Evolutionary conservation across 2,113 vertebrate species (phyloP).

Genomic region (Cyanoderma ruficeps): DNA sequence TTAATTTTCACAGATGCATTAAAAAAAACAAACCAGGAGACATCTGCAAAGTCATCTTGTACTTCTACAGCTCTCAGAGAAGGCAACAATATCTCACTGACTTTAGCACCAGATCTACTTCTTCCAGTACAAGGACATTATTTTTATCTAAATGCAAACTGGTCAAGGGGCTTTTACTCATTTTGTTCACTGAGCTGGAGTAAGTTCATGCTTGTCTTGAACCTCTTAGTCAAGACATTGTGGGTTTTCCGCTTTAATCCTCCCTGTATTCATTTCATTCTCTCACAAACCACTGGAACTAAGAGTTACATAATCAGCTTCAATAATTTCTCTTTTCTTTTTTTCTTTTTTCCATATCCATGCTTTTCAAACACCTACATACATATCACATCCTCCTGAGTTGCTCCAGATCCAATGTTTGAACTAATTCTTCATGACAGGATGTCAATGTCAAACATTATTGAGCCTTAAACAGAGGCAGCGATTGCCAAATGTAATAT

Average conservation of each 20-base stretch:
- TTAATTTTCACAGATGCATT: background rate
- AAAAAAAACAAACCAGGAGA: background rate
- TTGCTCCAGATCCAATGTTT: conserved; percentile 19
- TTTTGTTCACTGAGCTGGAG: background rate
- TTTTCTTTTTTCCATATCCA: background rate
- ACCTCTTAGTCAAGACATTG: background rate
- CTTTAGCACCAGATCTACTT: background rate
- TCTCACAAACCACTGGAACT: background rate
- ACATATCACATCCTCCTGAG: conserved; percentile 45
- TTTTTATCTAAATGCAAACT: background rate
- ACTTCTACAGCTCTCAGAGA: background rate
- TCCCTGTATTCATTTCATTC: background rate
- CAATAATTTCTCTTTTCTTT: background rate
- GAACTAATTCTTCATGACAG: conserved; percentile 47
- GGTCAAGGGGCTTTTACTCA: background rate
- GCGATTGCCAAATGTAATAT: background rate
- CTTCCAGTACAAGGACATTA: background rate
- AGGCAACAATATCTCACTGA: background rate
- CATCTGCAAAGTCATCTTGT: background rate
- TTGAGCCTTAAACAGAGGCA: background rate
- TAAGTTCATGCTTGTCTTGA: background rate
- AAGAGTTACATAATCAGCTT: conserved; percentile 3
- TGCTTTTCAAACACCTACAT: conserved; percentile 57
- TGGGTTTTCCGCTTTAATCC: background rate
- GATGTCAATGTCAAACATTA: conserved; percentile 38